Evolutionary conservation across 2,797 vertebrate species (phyloP).

Genomic region (Podarcis siculus): DNA sequence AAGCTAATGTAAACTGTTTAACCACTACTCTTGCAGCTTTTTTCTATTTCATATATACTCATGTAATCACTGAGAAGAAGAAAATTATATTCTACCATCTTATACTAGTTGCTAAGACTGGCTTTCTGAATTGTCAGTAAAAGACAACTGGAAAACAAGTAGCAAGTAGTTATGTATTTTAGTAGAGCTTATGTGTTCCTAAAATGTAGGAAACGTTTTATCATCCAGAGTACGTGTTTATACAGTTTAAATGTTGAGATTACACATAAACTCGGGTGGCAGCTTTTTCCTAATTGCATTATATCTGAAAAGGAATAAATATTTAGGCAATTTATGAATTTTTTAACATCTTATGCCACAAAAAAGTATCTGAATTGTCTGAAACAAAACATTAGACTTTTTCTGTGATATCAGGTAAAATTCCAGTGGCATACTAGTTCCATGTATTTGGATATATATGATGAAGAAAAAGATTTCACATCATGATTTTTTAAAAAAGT

Average conservation of each 20-base stretch:
- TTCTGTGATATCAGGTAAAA: background rate
- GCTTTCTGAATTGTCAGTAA: background rate
- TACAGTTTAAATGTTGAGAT: conserved; percentile 48
- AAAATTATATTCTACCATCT: background rate
- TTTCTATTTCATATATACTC: background rate
- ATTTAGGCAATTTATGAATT: background rate
- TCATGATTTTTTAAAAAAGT: background rate
- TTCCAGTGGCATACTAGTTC: background rate
- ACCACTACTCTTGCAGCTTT: background rate
- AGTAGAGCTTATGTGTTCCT: background rate
- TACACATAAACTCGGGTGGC: conserved; percentile 52
- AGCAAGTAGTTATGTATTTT: background rate
- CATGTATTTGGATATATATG: background rate
- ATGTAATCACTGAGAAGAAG: background rate
- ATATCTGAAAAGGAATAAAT: conserved; percentile 17
- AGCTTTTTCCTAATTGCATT: conserved; percentile 36
- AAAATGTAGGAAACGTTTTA: background rate
- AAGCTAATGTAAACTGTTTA: background rate
- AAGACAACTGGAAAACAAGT: background rate
- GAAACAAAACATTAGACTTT: background rate
- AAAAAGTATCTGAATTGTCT: background rate
- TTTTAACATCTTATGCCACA: background rate
- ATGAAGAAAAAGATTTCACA: background rate
- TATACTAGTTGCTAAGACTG: background rate
- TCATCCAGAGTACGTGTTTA: background rate